Conservation (phyloP, 1,140 invertebrate species). For the Drosophila repleta region DNA sequence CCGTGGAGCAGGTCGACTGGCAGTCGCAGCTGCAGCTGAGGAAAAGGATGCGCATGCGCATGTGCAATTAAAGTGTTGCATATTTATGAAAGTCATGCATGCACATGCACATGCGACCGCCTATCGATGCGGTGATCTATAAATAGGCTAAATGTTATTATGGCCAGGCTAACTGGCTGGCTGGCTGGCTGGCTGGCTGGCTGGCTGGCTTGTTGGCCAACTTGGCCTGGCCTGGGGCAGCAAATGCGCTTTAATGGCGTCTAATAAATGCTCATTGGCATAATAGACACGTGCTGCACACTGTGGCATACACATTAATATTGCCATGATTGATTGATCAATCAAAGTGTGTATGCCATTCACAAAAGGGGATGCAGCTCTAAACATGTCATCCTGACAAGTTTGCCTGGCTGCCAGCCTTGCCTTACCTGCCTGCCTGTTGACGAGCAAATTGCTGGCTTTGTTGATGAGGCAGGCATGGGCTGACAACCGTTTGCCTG, state of each 20-base stretch:
- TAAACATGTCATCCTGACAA: no score
- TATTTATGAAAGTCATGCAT: slow-evolving; percentile 73
- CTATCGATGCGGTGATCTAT: slow-evolving; percentile 47
- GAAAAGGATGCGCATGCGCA: slow-evolving; percentile 49
- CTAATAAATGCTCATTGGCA: slow-evolving; percentile 68
- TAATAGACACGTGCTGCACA: slow-evolving; percentile 69
- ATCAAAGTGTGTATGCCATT: slow-evolving; percentile 49
- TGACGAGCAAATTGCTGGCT: slow-evolving; percentile 57
- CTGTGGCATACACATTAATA: slow-evolving; percentile 14
- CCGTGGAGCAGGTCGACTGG: slow-evolving; percentile 5
- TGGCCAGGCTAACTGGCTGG: slow-evolving; percentile 1
- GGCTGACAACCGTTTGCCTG: slow-evolving; percentile 53
- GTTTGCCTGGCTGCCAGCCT: no score
- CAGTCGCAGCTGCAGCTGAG: slow-evolving; percentile 6
- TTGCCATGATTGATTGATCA: slow-evolving; percentile 44
- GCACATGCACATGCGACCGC: slow-evolving; percentile 21
- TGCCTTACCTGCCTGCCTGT: slow-evolving; percentile 19
- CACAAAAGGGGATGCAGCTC: slow-evolving; percentile 16
- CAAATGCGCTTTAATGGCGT: slow-evolving; percentile 54
- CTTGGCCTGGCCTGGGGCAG: no score
- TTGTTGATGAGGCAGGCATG: slow-evolving; percentile 25
- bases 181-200: slow-evolving; percentile 4
- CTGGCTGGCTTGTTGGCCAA: neutral
- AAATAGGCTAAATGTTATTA: slow-evolving; percentile 41
- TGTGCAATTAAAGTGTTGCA: slow-evolving; percentile 71